Base-by-base conservation (phyloP, 2,888 invertebrate species). In the Liodrosophila aerea region DNA sequence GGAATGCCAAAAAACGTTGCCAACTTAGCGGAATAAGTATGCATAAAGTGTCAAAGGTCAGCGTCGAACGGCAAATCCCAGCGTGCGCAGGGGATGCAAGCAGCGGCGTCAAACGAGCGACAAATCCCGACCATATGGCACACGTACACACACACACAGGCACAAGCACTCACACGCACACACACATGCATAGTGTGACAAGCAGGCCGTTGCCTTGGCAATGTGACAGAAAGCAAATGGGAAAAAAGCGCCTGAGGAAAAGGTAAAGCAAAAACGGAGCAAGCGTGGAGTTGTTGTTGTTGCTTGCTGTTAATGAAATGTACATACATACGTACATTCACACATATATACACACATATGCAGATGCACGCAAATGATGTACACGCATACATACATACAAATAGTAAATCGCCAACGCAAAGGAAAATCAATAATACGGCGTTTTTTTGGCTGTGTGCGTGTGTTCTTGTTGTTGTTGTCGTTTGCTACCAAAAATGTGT, bases 201-300 rank as follows among this genome's bases (percentile, higher is more conserved):
- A 18, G n/a, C 45, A 36, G 44, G 47, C 47, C 62, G 85, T 66
- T 73, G 76, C 83, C 77, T 85, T 85, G 83, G 76, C 85, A 80
- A 72, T 70, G 76, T 73, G 83, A 78, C 80, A 70, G 59, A 80
- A 78, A 68, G 64, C 62, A 82, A 82, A 75, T 58, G 46, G 65
- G 46, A 65, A 61, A 50, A 60, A 46, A 41, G 39, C 41, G 59
- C 44, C 56, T n/a, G 22, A 36, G 39, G 47, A 45, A 53, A 72
- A 73, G 65, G 70, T 68, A 61, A 73, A 16, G 33, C 49, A 34
- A 34, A 47, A 37, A 50, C 13, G 53, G 44, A 80, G 57, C 53
- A 57, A 59, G 1, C 36, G 40, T 53, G 64, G 61, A 40, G 47
- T 39, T 31, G 16, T 52, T 47, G 9, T 37, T 52, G 39, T 43